phyloP scores from a whole-genome alignment of 1,140 invertebrate genomes.

The Drosophila virilis region DNA sequence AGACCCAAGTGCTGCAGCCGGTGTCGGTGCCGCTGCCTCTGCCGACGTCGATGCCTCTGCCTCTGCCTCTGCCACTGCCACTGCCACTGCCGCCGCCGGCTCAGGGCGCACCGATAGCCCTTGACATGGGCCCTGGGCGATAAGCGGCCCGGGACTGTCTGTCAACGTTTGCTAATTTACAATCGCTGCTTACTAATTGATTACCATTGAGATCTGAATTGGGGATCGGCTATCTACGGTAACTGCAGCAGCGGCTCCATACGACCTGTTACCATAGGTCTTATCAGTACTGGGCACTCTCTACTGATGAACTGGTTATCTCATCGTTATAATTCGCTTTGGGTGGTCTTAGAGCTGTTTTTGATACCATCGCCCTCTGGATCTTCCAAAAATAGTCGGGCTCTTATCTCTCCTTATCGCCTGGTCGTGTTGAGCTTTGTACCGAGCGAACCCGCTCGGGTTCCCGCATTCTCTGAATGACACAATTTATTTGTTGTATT shows the following conservation, averaged over 20 bases:
- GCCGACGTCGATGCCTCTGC: constrained; percentile 20
- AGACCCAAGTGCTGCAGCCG: constrained; percentile 10
- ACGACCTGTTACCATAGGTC: not conserved
- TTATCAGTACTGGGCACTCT: not conserved
- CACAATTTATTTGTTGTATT: constrained; percentile 52
- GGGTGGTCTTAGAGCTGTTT: constrained; percentile 55
- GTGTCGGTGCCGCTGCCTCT: not conserved
- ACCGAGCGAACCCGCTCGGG: constrained; percentile 42
- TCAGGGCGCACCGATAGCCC: constrained; percentile 57
- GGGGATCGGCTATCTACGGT: not conserved
- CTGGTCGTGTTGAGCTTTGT: constrained; percentile 27
- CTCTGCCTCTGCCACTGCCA: constrained; percentile 18
- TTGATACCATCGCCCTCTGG: not conserved
- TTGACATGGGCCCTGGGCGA: constrained; percentile 43
- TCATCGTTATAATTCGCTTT: constrained; percentile 38
- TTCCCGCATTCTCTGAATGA: constrained; percentile 37
- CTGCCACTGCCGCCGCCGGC: constrained; percentile 39
- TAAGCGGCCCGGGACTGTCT: constrained; percentile 22
- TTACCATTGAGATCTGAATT: constrained; percentile 38
- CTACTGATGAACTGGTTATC: constrained; percentile 33
- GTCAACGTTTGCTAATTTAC: constrained; percentile 69
- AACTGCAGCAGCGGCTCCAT: not conserved
- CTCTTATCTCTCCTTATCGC: constrained; percentile 44
- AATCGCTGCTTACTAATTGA: constrained; percentile 71
- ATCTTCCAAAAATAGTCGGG: constrained; percentile 19